Base-by-base conservation (phyloP, 2,797 vertebrate genomes). In the Iguana delicatissima region DNA sequence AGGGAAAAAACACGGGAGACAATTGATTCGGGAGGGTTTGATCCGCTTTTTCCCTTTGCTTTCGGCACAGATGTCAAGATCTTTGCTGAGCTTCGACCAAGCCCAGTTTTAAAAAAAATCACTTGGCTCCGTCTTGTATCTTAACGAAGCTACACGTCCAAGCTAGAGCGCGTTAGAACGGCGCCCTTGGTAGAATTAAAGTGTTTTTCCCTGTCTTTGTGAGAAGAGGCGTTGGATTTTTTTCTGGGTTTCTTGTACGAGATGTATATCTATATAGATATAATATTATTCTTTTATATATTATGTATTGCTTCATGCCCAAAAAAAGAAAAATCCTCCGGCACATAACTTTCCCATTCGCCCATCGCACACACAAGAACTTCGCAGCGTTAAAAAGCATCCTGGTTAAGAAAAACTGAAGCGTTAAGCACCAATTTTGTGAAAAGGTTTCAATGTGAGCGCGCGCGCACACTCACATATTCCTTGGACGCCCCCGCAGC, bases 111-210 rank as follows among this genome's bases (percentile, higher is more conserved):
- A 22, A 22, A 32, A 32, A 3, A 69, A 82, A 52, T 88, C 94
- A 92, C 94, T 96, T 92, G 94, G 88, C 93, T 95, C 95, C 89
- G 91, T 93, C 87, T 92, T 92, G 94, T 94, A 94, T 92, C 94
- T 90, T 80, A 87, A 92, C 95, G 95, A 95, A 96, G 95, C 96
- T 93, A 91, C 92, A 88, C 84, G 0, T 92, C 94, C 69, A 62
- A 35, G 9, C 7, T 12, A 62, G 20, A 12, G 29, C 64, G 0
- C 42, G 10, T 80, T 24, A 72, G 35, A 67, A 85, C 1, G 72
- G 9, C 67, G 3, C 64, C 55, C 4, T 18, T 62, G 6, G 14
- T 1, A 26, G 20, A 24, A 42, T 84, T 46, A 32, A 52, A 86
- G 35, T n/a, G 26, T 29, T n/a, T 72, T 73, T 10, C 35, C 52